phyloP scores from a whole-genome alignment of 2,113 vertebrate species.

The Cyanoliseus patagonus region DNA sequence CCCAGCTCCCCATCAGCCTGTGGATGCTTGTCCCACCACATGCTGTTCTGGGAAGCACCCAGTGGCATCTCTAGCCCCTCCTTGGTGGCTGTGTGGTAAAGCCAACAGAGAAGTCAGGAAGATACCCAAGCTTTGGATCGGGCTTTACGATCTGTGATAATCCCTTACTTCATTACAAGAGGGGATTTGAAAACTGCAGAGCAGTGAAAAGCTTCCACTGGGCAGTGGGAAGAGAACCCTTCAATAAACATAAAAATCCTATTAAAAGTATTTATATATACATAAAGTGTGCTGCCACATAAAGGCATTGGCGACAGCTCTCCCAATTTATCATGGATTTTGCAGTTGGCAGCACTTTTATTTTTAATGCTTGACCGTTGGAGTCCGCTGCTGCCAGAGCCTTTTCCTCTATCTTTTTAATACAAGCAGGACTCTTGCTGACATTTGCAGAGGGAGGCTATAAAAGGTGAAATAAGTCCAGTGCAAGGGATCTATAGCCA shows the following conservation, averaged over 20 bases:
- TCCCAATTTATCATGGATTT: not conserved
- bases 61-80: not conserved
- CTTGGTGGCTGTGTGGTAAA: accelerated
- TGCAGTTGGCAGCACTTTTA: not conserved
- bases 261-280: not conserved
- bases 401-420: not conserved
- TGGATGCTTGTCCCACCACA: not conserved
- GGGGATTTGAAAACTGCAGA: slow-evolving; percentile 14
- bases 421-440: not conserved
- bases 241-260: slow-evolving; percentile 20
- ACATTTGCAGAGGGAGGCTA: not conserved
- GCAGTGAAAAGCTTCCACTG: not conserved
- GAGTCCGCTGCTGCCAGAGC: not conserved
- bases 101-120: not conserved
- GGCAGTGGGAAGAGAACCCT: not conserved
- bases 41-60: not conserved
- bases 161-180: not conserved
- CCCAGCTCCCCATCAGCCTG: accelerated
- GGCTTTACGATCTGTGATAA: not conserved
- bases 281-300: not conserved
- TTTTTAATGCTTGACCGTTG: not conserved
- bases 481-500: not conserved
- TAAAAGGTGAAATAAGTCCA: not conserved
- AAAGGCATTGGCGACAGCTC: not conserved
- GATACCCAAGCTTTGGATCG: not conserved